Evolutionary conservation across 2,888 invertebrate species (phyloP).

Genomic region (Seira ritae): DNA sequence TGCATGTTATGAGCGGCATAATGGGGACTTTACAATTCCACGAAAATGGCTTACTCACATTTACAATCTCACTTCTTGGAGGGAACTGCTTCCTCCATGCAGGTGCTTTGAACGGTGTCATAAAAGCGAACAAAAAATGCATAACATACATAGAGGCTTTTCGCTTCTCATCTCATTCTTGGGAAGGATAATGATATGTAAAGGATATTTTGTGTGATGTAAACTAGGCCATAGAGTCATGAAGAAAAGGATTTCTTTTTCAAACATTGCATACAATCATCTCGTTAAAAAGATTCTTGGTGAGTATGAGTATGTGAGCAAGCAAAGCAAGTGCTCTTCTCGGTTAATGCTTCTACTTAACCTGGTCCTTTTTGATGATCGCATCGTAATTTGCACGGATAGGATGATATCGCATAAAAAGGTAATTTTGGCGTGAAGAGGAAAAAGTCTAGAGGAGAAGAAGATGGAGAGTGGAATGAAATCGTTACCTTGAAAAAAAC

Average conservation of each 20-base stretch:
- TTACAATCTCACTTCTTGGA: conserved; percentile 6
- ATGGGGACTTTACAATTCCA: conserved; percentile 24
- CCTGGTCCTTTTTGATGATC: conserved; percentile 16
- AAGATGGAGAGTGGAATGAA: not conserved
- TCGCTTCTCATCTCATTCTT: not conserved
- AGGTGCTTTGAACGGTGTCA: not conserved
- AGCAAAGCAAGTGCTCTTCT: not conserved
- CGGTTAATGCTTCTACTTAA: conserved; percentile 13
- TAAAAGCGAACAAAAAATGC: not conserved
- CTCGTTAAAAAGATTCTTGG: not conserved
- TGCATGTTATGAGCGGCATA: conserved; percentile 12
- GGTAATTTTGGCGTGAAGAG: not conserved
- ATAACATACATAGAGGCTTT: not conserved
- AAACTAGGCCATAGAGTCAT: conserved; percentile 1
- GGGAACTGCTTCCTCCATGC: not conserved
- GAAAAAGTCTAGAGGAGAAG: not conserved
- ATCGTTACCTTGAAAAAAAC: not conserved
- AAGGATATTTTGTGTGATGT: conserved; percentile 1
- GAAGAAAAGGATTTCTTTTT: not conserved
- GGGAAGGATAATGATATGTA: not conserved
- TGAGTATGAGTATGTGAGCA: not conserved
- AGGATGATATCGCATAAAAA: not conserved
- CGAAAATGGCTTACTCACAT: conserved; percentile 23
- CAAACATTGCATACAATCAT: conserved; percentile 6
- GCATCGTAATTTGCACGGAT: conserved; percentile 15